phyloP scores from a whole-genome alignment of 2,797 vertebrate genomes.

The Sebastes jordani region DNA sequence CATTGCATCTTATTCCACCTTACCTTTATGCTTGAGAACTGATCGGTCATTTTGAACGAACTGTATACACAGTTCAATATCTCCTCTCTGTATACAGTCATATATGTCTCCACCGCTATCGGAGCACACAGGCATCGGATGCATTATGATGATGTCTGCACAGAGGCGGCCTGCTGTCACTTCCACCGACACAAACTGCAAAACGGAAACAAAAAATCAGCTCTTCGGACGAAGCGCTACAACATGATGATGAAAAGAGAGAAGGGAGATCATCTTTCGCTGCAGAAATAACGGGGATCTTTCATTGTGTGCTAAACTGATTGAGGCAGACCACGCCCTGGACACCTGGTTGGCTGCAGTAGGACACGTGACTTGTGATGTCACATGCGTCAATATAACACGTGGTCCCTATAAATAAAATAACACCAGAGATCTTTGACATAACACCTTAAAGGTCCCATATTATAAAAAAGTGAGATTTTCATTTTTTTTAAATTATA shows the following conservation, averaged over 20 bases:
- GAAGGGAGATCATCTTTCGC: constrained; percentile 20
- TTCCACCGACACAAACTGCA: constrained; percentile 6
- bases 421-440: not conserved
- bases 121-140: constrained; percentile 59
- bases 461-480: no score
- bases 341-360: constrained; percentile 38
- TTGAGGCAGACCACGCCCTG: constrained; percentile 63
- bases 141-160: constrained; percentile 52
- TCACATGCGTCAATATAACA: not conserved
- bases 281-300: constrained; percentile 19
- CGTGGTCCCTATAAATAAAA: constrained; percentile 22
- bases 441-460: no score
- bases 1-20: not conserved
- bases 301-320: constrained; percentile 45
- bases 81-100: constrained; percentile 80
- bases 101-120: constrained; percentile 75
- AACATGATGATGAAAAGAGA: constrained; percentile 24
- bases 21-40: constrained; percentile 79
- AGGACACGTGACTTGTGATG: constrained; percentile 30
- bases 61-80: constrained; percentile 74
- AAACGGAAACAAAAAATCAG: constrained; percentile 11
- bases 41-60: constrained; percentile 74
- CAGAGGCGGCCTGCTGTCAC: not conserved
- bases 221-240: not conserved
- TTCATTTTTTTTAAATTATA: no score